phyloP scores from a whole-genome alignment of 2,888 invertebrate genomes.

The Phrixothrix hirtus region DNA sequence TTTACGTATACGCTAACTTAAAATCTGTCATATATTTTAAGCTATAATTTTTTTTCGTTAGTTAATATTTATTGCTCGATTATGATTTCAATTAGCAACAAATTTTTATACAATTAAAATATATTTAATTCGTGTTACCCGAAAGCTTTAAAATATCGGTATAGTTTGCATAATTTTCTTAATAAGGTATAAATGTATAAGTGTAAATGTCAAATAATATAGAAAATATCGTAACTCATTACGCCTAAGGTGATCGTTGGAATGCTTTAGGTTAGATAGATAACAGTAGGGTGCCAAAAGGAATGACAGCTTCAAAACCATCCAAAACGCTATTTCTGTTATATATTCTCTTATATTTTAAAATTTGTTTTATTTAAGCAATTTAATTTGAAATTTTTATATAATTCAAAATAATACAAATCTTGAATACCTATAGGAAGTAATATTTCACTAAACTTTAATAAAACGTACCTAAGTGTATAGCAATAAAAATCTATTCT shows the following conservation, averaged over 20 bases:
- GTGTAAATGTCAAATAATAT: background rate
- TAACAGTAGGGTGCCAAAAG: slow-evolving; percentile 10
- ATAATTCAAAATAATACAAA: background rate
- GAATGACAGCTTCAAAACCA: background rate
- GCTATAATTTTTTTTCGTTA: too few relatives aligned
- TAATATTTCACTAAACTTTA: background rate
- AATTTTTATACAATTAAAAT: too few relatives aligned
- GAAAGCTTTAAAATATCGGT: too few relatives aligned
- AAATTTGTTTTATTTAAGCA: background rate
- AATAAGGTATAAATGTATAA: too few relatives aligned
- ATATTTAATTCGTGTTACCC: too few relatives aligned
- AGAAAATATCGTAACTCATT: background rate
- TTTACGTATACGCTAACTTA: too few relatives aligned
- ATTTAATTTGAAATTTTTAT: background rate
- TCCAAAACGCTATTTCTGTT: background rate
- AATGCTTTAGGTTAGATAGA: slow-evolving; percentile 8
- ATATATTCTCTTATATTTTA: background rate
- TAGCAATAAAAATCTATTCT: background rate
- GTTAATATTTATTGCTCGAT: too few relatives aligned
- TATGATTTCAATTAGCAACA: too few relatives aligned
- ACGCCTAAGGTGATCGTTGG: slow-evolving; percentile 4
- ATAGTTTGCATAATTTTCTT: too few relatives aligned
- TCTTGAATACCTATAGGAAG: background rate
- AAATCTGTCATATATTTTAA: too few relatives aligned
- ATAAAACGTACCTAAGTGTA: background rate